A percentile compares a stretch with the other conserved stretches of the same genome.
Evolutionary conservation across 1,140 invertebrate genomes (phyloP).

Genomic region (Saccostrea cuccullata): DNA sequence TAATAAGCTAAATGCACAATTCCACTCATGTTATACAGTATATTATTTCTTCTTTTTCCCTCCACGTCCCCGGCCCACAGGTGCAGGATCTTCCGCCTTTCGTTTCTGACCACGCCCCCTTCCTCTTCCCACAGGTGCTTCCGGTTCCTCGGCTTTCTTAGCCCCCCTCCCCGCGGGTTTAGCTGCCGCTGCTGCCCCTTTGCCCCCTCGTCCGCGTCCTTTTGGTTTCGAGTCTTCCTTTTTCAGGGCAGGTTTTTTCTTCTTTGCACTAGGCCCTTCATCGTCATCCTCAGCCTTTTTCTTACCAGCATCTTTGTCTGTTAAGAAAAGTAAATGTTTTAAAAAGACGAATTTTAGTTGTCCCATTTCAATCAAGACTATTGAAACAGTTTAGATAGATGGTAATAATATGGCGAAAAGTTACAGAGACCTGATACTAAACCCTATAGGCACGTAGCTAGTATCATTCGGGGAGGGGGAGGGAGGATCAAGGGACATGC

Average conservation of each 20-base stretch:
- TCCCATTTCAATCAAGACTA: too few relatives aligned
- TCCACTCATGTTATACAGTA: too few relatives aligned
- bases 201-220: constrained; percentile 11
- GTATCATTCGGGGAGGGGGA: too few relatives aligned
- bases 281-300: constrained; percentile 28
- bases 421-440: too few relatives aligned
- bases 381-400: too few relatives aligned
- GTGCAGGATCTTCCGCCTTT: not conserved
- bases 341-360: too few relatives aligned
- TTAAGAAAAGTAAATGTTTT: not conserved
- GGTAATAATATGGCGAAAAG: too few relatives aligned
- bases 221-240: constrained; percentile 46
- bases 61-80: constrained; percentile 15
- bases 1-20: too few relatives aligned
- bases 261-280: constrained; percentile 10
- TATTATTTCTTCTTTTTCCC: constrained; percentile 47
- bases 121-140: constrained; percentile 1
- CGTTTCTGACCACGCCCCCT: constrained; percentile 18
- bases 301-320: constrained; percentile 9
- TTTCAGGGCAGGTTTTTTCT: constrained; percentile 8
- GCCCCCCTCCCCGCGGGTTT: constrained; percentile 46
- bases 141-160: constrained; percentile 36
- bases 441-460: too few relatives aligned
- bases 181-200: constrained; percentile 22
- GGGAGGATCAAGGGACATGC: too few relatives aligned